Conservation (phyloP, 2,888 invertebrate species). For the Lycia hirtaria region DNA sequence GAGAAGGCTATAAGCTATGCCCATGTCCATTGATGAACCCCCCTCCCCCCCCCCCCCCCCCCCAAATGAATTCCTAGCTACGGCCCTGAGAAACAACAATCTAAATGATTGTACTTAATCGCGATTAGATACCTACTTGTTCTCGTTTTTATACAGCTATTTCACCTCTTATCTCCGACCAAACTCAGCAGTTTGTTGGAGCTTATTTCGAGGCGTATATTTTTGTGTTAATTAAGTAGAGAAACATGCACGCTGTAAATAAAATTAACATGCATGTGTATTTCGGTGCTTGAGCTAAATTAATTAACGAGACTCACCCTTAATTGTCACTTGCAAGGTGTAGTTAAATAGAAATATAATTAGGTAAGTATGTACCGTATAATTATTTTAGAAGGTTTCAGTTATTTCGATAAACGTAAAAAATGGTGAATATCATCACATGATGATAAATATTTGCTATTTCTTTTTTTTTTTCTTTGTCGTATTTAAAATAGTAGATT, state of each 20-base stretch:
- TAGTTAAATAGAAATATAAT: not conserved
- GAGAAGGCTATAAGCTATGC: too few relatives aligned
- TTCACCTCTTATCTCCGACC: slow-evolving; percentile 8
- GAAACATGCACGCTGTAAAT: slow-evolving; percentile 16
- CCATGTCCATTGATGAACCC: too few relatives aligned
- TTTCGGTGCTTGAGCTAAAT: slow-evolving; percentile 10
- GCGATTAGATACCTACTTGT: not conserved
- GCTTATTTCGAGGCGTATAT: slow-evolving; percentile 13
- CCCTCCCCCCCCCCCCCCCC: too few relatives aligned
- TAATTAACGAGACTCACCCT: slow-evolving; percentile 9
- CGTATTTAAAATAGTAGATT: too few relatives aligned
- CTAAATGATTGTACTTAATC: not conserved
- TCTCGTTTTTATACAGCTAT: not conserved
- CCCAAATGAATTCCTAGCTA: too few relatives aligned
- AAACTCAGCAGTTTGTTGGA: slow-evolving; percentile 8
- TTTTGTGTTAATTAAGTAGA: slow-evolving; percentile 20
- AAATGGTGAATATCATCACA: too few relatives aligned
- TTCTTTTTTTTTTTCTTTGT: too few relatives aligned
- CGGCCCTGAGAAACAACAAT: too few relatives aligned
- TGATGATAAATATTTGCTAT: too few relatives aligned
- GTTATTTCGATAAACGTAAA: not conserved
- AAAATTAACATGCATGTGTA: slow-evolving; percentile 15
- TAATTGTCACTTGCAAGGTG: slow-evolving; percentile 11
- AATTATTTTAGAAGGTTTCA: not conserved
- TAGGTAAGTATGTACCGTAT: not conserved